Evolutionary conservation across 1,140 invertebrate genomes (phyloP).

Genomic region (Heliconius congener): DNA sequence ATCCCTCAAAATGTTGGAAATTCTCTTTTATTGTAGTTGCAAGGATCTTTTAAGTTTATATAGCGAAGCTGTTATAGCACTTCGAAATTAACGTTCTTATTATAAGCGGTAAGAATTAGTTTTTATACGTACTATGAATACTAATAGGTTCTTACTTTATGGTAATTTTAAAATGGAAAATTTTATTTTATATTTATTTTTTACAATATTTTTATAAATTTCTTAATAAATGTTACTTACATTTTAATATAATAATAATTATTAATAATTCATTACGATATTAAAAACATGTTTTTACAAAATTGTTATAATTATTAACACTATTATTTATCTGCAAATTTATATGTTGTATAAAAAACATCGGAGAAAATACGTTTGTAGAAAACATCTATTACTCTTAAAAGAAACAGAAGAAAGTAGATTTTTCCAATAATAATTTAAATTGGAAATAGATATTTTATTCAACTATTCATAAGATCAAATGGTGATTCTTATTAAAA

Average conservation of each 20-base stretch:
- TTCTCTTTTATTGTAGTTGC: constrained; percentile 36
- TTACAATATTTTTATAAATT: too few species aligned
- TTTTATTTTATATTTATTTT: background rate
- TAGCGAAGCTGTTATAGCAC: constrained; percentile 29
- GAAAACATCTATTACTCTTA: too few species aligned
- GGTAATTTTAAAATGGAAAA: constrained; percentile 23
- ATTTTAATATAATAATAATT: background rate
- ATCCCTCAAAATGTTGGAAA: constrained; percentile 35
- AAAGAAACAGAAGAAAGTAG: too few species aligned
- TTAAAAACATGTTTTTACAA: too few species aligned
- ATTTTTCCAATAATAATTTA: background rate
- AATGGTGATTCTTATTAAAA: constrained; percentile 34
- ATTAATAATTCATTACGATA: too few species aligned
- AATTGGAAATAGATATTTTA: background rate
- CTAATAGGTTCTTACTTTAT: constrained; percentile 24
- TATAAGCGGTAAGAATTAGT: constrained; percentile 19
- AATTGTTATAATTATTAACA: too few species aligned
- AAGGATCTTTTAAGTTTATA: constrained; percentile 37
- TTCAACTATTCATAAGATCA: constrained; percentile 1
- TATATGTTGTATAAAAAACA: too few species aligned
- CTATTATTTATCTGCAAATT: too few species aligned
- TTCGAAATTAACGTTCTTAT: constrained; percentile 39
- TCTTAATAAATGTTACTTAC: background rate
- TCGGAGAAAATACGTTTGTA: too few species aligned
- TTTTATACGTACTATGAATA: constrained; percentile 31